Evolutionary conservation across 2,797 vertebrate genomes (phyloP).

Genomic region (Clamator glandarius): DNA sequence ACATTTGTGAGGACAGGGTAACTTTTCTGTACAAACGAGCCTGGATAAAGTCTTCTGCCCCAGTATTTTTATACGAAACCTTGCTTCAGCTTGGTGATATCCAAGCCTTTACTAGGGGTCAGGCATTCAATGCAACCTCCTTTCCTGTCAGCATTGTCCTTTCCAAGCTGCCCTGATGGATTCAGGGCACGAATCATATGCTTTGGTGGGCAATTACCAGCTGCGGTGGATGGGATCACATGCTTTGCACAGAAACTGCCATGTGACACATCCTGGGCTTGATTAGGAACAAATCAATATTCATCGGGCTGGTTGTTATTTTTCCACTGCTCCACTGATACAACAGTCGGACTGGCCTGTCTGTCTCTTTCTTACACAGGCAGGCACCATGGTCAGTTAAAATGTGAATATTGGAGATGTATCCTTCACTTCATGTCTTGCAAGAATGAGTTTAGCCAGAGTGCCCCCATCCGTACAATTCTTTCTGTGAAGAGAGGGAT

Average conservation of each 20-base stretch:
- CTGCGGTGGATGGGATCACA: not conserved
- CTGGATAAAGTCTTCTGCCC: not conserved
- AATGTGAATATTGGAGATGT: not conserved
- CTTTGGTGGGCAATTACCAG: not conserved
- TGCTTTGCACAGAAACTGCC: not conserved
- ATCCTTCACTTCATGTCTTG: not conserved
- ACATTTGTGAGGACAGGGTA: not conserved
- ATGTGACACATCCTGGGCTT: not conserved
- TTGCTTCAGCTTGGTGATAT: not conserved
- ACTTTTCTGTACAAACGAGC: not conserved
- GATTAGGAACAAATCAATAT: conserved; percentile 17
- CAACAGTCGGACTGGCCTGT: not conserved
- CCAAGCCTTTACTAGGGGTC: not conserved
- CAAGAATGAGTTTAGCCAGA: not conserved
- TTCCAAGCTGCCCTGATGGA: not conserved
- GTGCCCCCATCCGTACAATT: not conserved
- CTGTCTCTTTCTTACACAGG: not conserved
- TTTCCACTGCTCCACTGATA: not conserved
- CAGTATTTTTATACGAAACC: not conserved
- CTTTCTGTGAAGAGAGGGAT: not conserved
- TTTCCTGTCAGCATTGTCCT: not conserved
- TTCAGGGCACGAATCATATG: not conserved
- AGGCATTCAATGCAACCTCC: not conserved
- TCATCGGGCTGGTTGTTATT: not conserved
- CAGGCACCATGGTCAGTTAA: not conserved